Percentiles rank a stretch among this genome's conserved stretches.
These are phyloP conservation scores for Ophraella communa DNA, from an alignment of 2,888 invertebrate species.

Conservation along the genomic window DNA sequence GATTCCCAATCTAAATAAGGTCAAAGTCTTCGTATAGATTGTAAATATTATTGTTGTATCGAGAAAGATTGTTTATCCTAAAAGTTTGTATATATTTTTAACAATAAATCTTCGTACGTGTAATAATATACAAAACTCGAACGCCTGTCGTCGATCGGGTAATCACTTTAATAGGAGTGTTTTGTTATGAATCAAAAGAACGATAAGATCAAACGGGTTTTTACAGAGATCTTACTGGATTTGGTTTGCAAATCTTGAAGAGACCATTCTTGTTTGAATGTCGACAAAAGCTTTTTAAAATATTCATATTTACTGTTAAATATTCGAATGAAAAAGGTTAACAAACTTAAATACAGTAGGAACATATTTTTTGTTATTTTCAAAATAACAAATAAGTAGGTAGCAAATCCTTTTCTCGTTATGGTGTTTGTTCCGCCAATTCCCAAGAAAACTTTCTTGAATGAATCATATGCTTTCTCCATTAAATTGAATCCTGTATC, in stretches of 20 bases:
- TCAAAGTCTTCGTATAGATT: neutral
- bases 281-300: too few relatives aligned
- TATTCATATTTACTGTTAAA: too few relatives aligned
- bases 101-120: neutral
- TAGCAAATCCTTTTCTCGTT: constrained; percentile 11
- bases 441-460: constrained; percentile 28
- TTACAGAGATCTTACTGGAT: too few relatives aligned
- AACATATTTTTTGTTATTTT: too few relatives aligned
- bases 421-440: constrained; percentile 11
- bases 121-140: constrained; percentile 1
- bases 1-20: constrained; percentile 4
- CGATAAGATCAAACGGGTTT: neutral
- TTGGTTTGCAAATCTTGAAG: too few relatives aligned
- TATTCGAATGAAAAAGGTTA: too few relatives aligned
- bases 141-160: neutral
- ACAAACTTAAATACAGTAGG: too few relatives aligned
- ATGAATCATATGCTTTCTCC: constrained; percentile 27
- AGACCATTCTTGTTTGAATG: too few relatives aligned
- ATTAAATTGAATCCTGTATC: constrained; percentile 10
- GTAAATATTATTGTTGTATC: neutral
- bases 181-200: too few relatives aligned
- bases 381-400: too few relatives aligned
- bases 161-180: too few relatives aligned
- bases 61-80: neutral
- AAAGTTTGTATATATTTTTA: neutral